Base-by-base conservation (phyloP, 2,797 vertebrate species). In the Kryptopterus vitreolus region DNA sequence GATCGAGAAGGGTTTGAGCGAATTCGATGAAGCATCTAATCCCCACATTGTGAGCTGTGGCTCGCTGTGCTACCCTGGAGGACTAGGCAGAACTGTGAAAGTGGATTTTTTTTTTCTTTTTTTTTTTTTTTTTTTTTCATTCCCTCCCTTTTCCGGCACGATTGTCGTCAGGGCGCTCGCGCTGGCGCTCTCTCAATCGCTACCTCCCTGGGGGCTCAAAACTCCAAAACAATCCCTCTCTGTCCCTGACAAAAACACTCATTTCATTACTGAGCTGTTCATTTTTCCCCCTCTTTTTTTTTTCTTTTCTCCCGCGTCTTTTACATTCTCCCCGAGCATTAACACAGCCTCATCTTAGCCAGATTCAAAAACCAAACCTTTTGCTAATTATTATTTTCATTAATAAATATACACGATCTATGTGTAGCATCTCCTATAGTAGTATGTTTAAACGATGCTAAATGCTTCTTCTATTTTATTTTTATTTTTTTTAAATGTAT, bases 11-110 rank as follows among this genome's bases (percentile, higher is more conserved):
- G 76, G 76, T 79, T 82, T 78, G 52, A 65, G 75, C 24, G 26
- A 78, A 78, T 82, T 73, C 61, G 69, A 69, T 75, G 81, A 69
- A 79, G 62, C 76, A 69, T 82, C 71, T 82, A 75, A 75, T 78
- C 68, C 74, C 53, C 59, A 78, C 69, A 74, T 59, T 82, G 77
- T 61, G 76, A 75, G 62, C 68, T 73, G 61, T n/a, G 62, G n/a
- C 69, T 68, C 50, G 59, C 70, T 59, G 69, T 24, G 70, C 43
- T 29, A 61, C 76, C 76, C 81, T 57, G 53, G 53, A 78, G 70
- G 72, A 82, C 61, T 24, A 31, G 57, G 61, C 59, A 68, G 76
- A 82, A 46, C 68, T 73, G 24, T 53, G 68, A 55, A 72, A 33
- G 50, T 46, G 58, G 75, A 73, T 55, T 57, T 72, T 77, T 81